A percentile compares a stretch with the other conserved stretches of the same genome.
These are phyloP conservation scores for Cuniculus paca DNA, from an alignment of 2,797 vertebrate genomes.

Conservation along the genomic window DNA sequence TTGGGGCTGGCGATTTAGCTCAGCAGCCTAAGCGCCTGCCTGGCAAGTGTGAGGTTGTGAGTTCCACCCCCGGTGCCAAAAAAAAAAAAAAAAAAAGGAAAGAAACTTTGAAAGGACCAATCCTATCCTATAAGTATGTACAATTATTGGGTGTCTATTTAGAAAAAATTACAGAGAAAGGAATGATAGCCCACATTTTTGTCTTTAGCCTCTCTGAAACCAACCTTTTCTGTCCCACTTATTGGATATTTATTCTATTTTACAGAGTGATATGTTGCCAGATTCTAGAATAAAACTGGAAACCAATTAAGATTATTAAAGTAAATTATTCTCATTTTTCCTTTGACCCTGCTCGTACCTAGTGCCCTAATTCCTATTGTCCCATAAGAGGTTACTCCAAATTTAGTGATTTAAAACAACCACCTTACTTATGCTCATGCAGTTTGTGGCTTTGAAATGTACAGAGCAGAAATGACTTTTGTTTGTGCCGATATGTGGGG, in stretches of 20 bases:
- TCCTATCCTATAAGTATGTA: background rate
- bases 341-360: background rate
- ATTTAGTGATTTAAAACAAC: background rate
- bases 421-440: background rate
- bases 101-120: background rate
- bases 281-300: background rate
- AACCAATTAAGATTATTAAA: background rate
- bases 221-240: background rate
- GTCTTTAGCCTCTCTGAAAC: background rate
- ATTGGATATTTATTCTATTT: background rate
- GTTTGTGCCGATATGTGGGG: background rate
- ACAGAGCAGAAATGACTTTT: background rate
- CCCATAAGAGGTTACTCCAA: background rate
- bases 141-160: background rate
- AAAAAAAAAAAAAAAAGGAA: no score
- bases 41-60: no score
- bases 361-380: background rate
- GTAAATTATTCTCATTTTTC: background rate
- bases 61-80: no score
- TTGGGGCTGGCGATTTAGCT: no score
- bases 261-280: background rate
- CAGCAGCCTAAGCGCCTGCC: no score
- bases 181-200: background rate
- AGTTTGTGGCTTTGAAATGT: background rate
- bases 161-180: background rate